Conservation (phyloP, 2,888 invertebrate genomes). For the Drosophila hamatofila region DNA sequence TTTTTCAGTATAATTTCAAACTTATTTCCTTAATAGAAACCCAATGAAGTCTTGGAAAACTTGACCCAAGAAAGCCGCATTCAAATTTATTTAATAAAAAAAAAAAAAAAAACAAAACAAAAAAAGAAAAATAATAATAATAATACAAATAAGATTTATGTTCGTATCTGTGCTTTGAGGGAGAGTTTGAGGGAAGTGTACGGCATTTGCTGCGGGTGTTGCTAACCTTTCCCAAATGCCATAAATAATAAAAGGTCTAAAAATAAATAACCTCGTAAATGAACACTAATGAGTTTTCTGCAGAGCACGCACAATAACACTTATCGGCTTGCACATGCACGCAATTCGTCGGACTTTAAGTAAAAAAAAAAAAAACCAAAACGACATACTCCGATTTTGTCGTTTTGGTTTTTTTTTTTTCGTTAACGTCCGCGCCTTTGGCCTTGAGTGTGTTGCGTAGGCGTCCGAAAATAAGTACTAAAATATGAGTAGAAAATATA, state of each 20-base stretch:
- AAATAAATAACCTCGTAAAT: constrained; percentile 49
- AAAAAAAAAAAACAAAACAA: too few species aligned
- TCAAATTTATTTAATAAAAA: neutral
- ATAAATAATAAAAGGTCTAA: constrained; percentile 62
- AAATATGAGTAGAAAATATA: too few species aligned
- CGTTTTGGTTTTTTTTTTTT: too few species aligned
- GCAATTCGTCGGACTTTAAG: too few species aligned
- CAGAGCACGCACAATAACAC: too few species aligned
- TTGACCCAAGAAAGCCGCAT: neutral
- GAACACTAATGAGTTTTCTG: constrained; percentile 68
- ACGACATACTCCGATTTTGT: too few species aligned
- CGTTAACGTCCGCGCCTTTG: too few species aligned
- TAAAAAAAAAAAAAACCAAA: too few species aligned
- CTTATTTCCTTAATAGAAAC: neutral
- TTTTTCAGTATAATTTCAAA: neutral
- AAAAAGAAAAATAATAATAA: neutral
- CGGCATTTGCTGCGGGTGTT: constrained; percentile 49
- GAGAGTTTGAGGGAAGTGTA: neutral
- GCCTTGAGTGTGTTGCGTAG: too few species aligned
- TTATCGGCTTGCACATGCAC: too few species aligned
- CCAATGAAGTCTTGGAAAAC: neutral
- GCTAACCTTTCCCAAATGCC: constrained; percentile 28
- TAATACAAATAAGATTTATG: constrained; percentile 23
- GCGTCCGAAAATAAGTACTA: too few species aligned
- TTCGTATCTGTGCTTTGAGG: neutral